These are phyloP conservation scores for Apis florea DNA, from an alignment of 1,140 invertebrate genomes.

Conservation along the genomic window DNA sequence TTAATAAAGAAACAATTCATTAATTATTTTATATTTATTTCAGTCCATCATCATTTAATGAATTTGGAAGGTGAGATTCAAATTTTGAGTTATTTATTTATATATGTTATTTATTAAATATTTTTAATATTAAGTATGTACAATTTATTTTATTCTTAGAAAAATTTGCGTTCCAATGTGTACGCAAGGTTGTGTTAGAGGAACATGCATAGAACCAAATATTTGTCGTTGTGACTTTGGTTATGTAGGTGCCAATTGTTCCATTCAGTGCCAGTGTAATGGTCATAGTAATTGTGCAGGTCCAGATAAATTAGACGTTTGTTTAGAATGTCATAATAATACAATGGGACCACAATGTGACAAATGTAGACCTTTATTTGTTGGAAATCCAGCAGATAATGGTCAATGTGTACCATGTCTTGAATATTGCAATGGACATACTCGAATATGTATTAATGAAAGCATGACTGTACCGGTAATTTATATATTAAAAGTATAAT, in stretches of 20 bases:
- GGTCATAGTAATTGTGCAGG: slow-evolving; percentile 95
- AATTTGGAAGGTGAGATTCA: slow-evolving; percentile 65
- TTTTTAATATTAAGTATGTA: neutral
- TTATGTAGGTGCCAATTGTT: slow-evolving; percentile 96
- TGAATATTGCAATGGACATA: slow-evolving; percentile 95
- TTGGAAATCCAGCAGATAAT: slow-evolving; percentile 93
- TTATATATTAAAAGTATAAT: slow-evolving; percentile 9
- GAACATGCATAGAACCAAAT: slow-evolving; percentile 91
- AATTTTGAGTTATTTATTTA: neutral
- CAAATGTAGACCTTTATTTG: slow-evolving; percentile 92
- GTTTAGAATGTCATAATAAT: slow-evolving; percentile 94
- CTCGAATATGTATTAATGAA: slow-evolving; percentile 87
- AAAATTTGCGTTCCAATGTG: slow-evolving; percentile 90
- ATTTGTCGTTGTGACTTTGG: slow-evolving; percentile 96
- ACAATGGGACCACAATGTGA: slow-evolving; percentile 94
- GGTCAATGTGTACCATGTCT: slow-evolving; percentile 92
- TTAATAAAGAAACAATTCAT: neutral
- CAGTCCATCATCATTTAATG: slow-evolving; percentile 65
- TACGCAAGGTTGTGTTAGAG: slow-evolving; percentile 93
- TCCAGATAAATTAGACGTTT: slow-evolving; percentile 90
- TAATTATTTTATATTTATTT: slow-evolving; percentile 55
- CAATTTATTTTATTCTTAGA: slow-evolving; percentile 41
- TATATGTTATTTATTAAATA: neutral
- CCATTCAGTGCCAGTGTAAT: slow-evolving; percentile 96
- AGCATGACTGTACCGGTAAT: slow-evolving; percentile 80